phyloP scores from a whole-genome alignment of 2,888 invertebrate genomes.

The Apodemia hepburni region DNA sequence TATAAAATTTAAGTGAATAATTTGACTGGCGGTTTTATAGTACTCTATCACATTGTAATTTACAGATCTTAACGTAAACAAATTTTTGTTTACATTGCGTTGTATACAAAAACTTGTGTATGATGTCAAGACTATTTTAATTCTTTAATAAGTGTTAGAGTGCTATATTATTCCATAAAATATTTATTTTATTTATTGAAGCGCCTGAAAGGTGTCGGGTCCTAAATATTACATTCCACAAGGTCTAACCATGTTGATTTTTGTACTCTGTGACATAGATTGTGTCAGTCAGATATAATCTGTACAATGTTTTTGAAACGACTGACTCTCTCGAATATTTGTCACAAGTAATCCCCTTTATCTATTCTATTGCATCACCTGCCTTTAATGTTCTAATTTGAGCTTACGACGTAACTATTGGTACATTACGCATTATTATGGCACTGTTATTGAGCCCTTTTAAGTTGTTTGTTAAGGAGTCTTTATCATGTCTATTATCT shows the following conservation, averaged over 20 bases:
- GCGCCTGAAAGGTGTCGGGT: conserved; percentile 78
- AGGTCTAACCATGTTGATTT: conserved; percentile 74
- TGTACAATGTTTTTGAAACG: conserved; percentile 62
- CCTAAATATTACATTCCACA: conserved; percentile 73
- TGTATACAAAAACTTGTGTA: no score
- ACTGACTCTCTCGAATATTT: conserved; percentile 39
- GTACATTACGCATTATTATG: conserved; percentile 69
- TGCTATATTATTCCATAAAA: conserved; percentile 1
- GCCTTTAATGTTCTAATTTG: conserved; percentile 53
- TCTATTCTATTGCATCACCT: conserved; percentile 31
- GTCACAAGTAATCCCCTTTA: conserved; percentile 29
- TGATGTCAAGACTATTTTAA: no score
- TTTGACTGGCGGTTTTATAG: not conserved
- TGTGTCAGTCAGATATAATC: conserved; percentile 60
- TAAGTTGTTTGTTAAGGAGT: conserved; percentile 77
- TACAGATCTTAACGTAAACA: no score
- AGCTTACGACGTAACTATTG: conserved; percentile 65
- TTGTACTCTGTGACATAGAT: conserved; percentile 28
- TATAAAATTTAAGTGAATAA: not conserved
- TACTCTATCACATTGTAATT: no score
- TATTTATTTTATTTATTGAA: conserved; percentile 41
- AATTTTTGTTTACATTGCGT: no score
- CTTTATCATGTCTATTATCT: conserved; percentile 77
- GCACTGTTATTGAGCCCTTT: conserved; percentile 75
- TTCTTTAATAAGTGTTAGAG: not conserved